Evolutionary conservation across 2,888 invertebrate species (phyloP), one percentile per base, ranked within the genome.

Genomic region (Falcaria lacertinaria): DNA sequence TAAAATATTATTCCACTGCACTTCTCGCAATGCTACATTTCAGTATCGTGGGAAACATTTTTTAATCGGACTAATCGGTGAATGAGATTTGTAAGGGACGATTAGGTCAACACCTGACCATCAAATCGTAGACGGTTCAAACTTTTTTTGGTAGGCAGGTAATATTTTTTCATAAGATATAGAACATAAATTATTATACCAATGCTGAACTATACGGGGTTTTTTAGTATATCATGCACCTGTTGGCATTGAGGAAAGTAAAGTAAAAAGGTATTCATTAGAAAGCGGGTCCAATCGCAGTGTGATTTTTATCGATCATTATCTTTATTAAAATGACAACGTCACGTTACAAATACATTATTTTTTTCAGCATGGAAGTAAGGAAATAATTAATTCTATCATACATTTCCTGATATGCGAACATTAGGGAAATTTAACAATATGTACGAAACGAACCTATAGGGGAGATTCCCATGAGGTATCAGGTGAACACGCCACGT

Each of bases 11-110:
- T n/a, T n/a, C n/a, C n/a, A n/a, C n/a, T n/a, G n/a, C n/a, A n/a
- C n/a, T n/a, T n/a, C n/a, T n/a, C n/a, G n/a, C n/a, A n/a, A n/a
- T n/a, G n/a, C n/a, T n/a, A n/a, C n/a, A n/a, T n/a, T n/a, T n/a
- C n/a, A n/a, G n/a, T n/a, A 69, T 48, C 83, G 86, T 87, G 86
- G 77, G 86, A 84, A 85, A 66, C 48, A 64, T 57, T 68, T 61
- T 59, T 59, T 59, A 57, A 57, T 51, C 41, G 45, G 40, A 44
- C 49, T 60, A 58, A 59, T 57, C 56, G 58, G 55, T 70, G 69
- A 71, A 70, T 66, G 63, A 48, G 49, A 46, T 52, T 52, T 60
- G 52, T 56, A 53, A 50, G 52, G 60, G 50, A 52, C 68, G 69
- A 77, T 79, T 73, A 73, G 75, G 69, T 72, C 69, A 67, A 71